Conservation (phyloP, 2,888 invertebrate genomes). For the Mesorhabditis spiculigera region DNA sequence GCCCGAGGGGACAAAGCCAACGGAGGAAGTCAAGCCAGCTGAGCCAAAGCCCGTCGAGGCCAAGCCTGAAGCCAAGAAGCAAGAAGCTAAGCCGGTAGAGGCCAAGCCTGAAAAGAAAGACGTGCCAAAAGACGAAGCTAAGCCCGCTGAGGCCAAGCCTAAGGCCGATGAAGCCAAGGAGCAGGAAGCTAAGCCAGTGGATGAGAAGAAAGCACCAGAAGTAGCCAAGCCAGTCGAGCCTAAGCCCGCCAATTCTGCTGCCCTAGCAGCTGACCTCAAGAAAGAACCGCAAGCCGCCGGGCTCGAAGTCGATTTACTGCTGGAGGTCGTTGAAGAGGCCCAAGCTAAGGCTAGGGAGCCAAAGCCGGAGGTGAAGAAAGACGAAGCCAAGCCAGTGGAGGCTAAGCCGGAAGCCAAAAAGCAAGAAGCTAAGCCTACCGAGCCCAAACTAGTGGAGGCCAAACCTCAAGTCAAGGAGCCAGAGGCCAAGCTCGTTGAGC, state of each 20-base stretch:
- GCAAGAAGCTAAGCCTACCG: neutral
- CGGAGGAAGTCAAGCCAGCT: neutral
- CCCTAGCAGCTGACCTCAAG: neutral
- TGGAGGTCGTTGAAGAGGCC: too few relatives aligned
- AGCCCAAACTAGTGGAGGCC: neutral
- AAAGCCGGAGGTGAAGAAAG: constrained; percentile 12
- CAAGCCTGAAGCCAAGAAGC: constrained; percentile 8
- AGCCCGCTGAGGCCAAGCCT: neutral
- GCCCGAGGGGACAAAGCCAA: too few relatives aligned
- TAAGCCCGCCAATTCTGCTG: constrained; percentile 9
- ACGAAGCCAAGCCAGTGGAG: constrained; percentile 15
- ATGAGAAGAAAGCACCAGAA: neutral
- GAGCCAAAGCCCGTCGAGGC: too few relatives aligned
- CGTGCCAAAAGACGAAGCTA: constrained; percentile 7
- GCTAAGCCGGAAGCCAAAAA: neutral
- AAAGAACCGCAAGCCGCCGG: constrained; percentile 12
- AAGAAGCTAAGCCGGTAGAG: constrained; percentile 9
- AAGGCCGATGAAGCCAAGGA: constrained; percentile 7
- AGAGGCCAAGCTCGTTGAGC: neutral
- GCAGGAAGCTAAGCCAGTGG: constrained; percentile 6
- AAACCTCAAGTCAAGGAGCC: neutral
- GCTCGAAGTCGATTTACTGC: constrained; percentile 8
- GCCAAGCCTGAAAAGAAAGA: constrained; percentile 11
- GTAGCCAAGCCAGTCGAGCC: neutral
- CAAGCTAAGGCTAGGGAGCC: neutral